phyloP scores from a whole-genome alignment of 1,140 invertebrate species.

The Aphelinus atriplicis region DNA sequence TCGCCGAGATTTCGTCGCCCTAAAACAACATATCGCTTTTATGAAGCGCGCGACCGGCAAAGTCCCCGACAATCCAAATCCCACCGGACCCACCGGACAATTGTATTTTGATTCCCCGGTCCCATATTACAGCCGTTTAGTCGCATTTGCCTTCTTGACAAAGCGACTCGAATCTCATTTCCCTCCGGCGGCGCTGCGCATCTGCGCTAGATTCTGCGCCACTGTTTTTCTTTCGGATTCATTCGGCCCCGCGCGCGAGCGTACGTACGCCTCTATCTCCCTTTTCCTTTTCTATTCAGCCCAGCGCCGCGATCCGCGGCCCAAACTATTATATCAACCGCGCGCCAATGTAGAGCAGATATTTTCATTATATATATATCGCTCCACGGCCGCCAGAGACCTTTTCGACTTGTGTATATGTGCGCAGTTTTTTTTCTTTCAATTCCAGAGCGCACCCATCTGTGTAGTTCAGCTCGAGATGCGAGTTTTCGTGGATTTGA shows the following conservation, averaged over 20 bases:
- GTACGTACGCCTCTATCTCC: no score
- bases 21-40: slow-evolving; percentile 46
- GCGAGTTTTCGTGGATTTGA: no score
- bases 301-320: no score
- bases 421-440: no score
- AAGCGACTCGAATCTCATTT: slow-evolving; percentile 59
- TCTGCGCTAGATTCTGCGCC: slow-evolving; percentile 34
- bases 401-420: no score
- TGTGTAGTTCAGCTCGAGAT: no score
- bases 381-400: no score
- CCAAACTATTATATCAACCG: no score
- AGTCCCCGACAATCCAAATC: slow-evolving; percentile 1
- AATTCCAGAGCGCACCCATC: no score
- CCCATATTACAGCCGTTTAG: slow-evolving; percentile 61
- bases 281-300: no score
- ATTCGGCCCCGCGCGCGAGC: neutral
- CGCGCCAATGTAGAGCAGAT: no score
- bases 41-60: neutral
- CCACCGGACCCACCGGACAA: slow-evolving; percentile 47
- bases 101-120: slow-evolving; percentile 59
- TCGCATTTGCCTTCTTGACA: slow-evolving; percentile 65
- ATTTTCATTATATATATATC: no score
- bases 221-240: neutral
- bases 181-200: slow-evolving; percentile 32
- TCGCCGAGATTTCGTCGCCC: slow-evolving; percentile 28